phyloP scores from a whole-genome alignment of 2,113 vertebrate species.

The Mustelus asterias region DNA sequence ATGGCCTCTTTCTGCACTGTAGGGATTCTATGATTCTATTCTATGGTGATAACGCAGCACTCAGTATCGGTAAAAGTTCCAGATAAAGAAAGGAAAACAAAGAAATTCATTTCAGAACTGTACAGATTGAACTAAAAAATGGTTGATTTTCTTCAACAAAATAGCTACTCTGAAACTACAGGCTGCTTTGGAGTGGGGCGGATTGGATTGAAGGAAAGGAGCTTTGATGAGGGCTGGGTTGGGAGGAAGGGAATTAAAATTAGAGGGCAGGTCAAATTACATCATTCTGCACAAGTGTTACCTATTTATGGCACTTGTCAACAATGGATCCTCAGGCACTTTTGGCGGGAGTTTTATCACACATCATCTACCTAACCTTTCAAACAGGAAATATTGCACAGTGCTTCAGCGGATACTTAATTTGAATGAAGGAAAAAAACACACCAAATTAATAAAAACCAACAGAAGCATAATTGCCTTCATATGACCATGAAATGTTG shows the following conservation, averaged over 20 bases:
- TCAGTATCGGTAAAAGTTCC: neutral
- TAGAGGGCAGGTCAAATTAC: neutral
- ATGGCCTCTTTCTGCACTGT: no score
- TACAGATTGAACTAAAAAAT: neutral
- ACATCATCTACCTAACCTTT: neutral
- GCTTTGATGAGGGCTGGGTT: neutral
- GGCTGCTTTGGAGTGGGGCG: neutral
- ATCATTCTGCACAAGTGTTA: neutral
- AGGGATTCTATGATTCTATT: no score
- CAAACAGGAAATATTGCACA: neutral
- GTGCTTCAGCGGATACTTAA: neutral
- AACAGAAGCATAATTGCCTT: neutral
- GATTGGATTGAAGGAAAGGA: neutral
- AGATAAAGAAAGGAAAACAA: neutral
- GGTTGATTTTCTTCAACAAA: neutral
- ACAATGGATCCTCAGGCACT: neutral
- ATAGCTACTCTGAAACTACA: neutral
- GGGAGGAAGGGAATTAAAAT: neutral
- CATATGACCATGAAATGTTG: neutral
- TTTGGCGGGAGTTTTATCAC: neutral
- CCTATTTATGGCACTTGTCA: neutral
- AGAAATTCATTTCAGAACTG: neutral
- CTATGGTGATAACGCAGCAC: neutral
- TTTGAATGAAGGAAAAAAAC: neutral
- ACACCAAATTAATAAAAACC: neutral